Base-by-base conservation (phyloP, 2,797 vertebrate genomes). In the Pseudomugil tenellus region DNA sequence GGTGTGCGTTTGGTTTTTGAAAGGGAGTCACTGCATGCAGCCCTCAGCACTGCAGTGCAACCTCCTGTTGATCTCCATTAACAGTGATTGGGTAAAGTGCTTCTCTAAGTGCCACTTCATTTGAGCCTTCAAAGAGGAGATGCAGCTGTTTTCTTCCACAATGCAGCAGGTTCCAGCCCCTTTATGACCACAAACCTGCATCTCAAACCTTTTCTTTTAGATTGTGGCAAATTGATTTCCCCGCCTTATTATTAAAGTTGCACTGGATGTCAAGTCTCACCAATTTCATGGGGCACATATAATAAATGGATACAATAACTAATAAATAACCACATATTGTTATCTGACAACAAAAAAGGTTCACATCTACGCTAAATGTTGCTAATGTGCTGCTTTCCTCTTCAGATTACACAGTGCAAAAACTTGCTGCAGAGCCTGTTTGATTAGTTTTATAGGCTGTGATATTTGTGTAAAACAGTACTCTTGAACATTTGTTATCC, bases 381-480 rank as follows among this genome's bases (percentile, higher is more conserved):
- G 72, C 53, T 55, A 70, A 69, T 59, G 34, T 60, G 43, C 53
- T 70, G 25, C 71, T 31, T 59, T 55, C 31, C 32, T 0, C 35
- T 39, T 57, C 49, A 41, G 17, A 28, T 7, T 6, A 19, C n/a
- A 1, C 0, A 7, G 63, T 25, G 16, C 43, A 19, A 39, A 19
- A 76, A n/a, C n/a, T 31, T 82, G 79, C 51, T n/a, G 39, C 48
- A 19, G 49, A 83, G 25, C 49, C 28, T 39, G 26, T 32, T 32
- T 54, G 39, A 61, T 64, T 25, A 76, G 61, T 35, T 49, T 71
- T 56, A 67, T 66, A 65, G 72, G 67, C 68, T 10, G 0, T 34
- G 51, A 37, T 21, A 58, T 74, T 67, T 62, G 76, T 76, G 80
- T 74, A 59, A 58, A 29, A 65, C n/a, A 10, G 49, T 55, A 55